Percentiles rank a stretch among this genome's conserved stretches.
Evolutionary conservation across 2,797 vertebrate genomes (phyloP).

Genomic region (Dendrocincla fuliginosa): DNA sequence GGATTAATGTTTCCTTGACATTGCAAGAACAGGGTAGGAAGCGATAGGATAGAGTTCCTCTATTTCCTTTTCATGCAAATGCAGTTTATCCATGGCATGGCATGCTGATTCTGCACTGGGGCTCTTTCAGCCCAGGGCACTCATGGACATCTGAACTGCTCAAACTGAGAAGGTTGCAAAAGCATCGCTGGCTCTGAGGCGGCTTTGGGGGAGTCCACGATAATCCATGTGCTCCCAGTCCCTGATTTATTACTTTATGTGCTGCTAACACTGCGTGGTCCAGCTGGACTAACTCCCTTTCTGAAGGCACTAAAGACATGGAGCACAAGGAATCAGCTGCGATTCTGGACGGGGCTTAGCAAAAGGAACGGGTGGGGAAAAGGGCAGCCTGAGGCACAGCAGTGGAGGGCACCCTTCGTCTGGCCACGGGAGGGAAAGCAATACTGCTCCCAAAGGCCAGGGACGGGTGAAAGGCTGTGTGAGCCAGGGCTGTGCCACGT

Average conservation of each 20-base stretch:
- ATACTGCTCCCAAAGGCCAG: accelerated
- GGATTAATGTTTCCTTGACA: neutral
- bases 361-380: neutral
- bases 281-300: neutral
- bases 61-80: neutral
- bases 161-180: neutral
- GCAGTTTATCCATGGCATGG: neutral
- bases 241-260: neutral
- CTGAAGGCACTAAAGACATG: neutral
- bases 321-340: neutral
- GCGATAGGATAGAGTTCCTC: neutral
- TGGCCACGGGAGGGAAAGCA: neutral
- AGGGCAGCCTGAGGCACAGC: neutral
- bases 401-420: neutral
- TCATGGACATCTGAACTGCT: neutral
- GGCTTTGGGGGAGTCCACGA: neutral
- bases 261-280: neutral
- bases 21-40: neutral
- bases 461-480: neutral
- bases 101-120: neutral
- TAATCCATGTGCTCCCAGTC: neutral
- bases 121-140: neutral
- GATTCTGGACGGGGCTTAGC: neutral
- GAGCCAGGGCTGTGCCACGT: accelerated
- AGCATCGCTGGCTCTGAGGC: neutral